Percentiles rank a stretch among this genome's conserved stretches.
Conservation (phyloP, 2,888 invertebrate species). For the Watsonalla binaria region DNA sequence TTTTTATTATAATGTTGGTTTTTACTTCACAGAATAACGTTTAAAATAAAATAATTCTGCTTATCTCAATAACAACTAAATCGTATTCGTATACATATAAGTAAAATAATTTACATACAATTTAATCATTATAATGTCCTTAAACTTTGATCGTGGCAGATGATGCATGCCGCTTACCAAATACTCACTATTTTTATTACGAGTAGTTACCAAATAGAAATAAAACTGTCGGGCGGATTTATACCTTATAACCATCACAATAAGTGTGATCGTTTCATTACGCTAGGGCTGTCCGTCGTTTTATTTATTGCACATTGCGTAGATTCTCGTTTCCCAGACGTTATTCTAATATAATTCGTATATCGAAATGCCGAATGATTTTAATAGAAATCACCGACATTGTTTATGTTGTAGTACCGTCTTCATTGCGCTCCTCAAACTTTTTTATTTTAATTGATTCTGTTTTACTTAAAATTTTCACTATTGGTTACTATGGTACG, state of each 20-base stretch:
- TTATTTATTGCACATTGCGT: slow-evolving; percentile 72
- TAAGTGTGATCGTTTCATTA: slow-evolving; percentile 30
- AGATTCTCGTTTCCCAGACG: slow-evolving; percentile 61
- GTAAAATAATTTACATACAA: slow-evolving; percentile 23
- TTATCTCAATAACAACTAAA: too few relatives aligned
- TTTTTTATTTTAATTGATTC: slow-evolving; percentile 19
- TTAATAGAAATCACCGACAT: slow-evolving; percentile 74
- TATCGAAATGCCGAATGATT: slow-evolving; percentile 69
- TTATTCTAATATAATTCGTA: slow-evolving; percentile 67
- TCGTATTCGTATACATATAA: neutral
- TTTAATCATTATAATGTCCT: slow-evolving; percentile 36
- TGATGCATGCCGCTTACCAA: slow-evolving; percentile 47
- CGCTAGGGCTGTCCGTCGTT: slow-evolving; percentile 30
- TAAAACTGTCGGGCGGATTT: slow-evolving; percentile 14
- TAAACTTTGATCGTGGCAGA: slow-evolving; percentile 51
- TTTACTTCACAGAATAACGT: too few relatives aligned
- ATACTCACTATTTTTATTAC: slow-evolving; percentile 45
- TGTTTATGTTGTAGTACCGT: slow-evolving; percentile 69
- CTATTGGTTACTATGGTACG: too few relatives aligned
- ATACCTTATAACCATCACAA: slow-evolving; percentile 20
- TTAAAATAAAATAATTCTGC: too few relatives aligned
- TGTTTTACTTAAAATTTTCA: too few relatives aligned
- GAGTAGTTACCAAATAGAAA: slow-evolving; percentile 38
- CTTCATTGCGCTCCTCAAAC: slow-evolving; percentile 51
- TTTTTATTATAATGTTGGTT: neutral